Evolutionary conservation across 1,140 invertebrate species (phyloP).

Genomic region (Littorina saxatilis): DNA sequence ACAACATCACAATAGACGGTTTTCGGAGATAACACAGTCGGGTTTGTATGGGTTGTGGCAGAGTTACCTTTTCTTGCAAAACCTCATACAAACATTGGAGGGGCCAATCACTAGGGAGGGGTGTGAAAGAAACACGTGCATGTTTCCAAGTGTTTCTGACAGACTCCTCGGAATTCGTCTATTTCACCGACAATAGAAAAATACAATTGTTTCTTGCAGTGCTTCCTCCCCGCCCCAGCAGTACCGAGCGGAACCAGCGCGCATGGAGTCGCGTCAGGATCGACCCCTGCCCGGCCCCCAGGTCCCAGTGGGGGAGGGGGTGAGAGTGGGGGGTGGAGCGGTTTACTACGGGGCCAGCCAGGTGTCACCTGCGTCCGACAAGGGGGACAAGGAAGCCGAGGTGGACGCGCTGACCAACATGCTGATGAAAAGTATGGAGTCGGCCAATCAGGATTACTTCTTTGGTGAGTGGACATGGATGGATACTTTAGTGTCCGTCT

Average conservation of each 20-base stretch:
- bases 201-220: no score
- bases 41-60: no score
- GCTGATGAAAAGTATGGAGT: constrained; percentile 88
- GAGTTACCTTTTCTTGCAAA: no score
- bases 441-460: constrained; percentile 83
- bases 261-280: constrained; percentile 27
- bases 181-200: no score
- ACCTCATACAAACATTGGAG: no score
- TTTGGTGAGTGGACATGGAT: constrained; percentile 79
- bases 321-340: not conserved
- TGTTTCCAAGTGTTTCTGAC: no score
- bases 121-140: no score
- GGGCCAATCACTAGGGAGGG: no score
- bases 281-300: constrained; percentile 44
- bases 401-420: constrained; percentile 92
- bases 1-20: no score
- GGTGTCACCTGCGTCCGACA: constrained; percentile 23
- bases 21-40: no score
- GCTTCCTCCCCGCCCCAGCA: not conserved
- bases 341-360: not conserved
- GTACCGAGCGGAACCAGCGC: constrained; percentile 3
- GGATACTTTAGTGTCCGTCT: not conserved
- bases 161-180: no score
- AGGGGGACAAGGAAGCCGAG: constrained; percentile 81
- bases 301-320: constrained; percentile 41